Base-by-base conservation (phyloP, 1,140 invertebrate species). In the Ostrea denselamellosa region DNA sequence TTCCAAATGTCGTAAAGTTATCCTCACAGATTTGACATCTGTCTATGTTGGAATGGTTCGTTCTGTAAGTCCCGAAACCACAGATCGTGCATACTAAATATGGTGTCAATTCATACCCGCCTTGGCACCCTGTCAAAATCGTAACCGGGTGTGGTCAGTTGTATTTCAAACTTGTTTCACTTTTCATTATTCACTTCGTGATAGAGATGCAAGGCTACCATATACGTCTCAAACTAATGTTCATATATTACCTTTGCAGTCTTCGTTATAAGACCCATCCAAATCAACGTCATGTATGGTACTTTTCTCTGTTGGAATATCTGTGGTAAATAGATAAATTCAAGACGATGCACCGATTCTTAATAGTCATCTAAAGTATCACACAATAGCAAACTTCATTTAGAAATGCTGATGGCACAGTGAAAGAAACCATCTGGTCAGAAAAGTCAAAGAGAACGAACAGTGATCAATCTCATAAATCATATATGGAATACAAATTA, bases 241-340 rank as follows among this genome's bases (percentile, higher is more conserved):
- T 44, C 1, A 44, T 5, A 44, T 19, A 14, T 77, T 34, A 83
- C 82, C 82, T 52, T n/a, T 83, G 19, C 82, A 83, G 25, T 83
- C 82, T 12, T 83, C 82, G 19, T 83, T 83, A 22, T 53, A 54
- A 14, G 82, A n/a, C 8, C 82, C 82, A n/a, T 83, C 82, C 10
- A 83, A 44, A 14, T 83, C 82, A 25, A 83, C 52, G 51, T 83
- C 82, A 22, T 53, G 68, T 10, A 77, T 14, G 68, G 68, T 77
- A 14, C 12, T 25, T 17, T 14, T 9, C 14, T 77, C 68, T 28
- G 12, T 34, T 3, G 53, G 53, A 54, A 22, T 34, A 22, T 51
- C 25, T 34, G 4, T 28, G n/a, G 2, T 7, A 62, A 62, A n/a
- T 17, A 62, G 1, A n/a, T 19, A 17, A 62, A 8, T 62, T n/a